These are phyloP conservation scores for Dicyrtoma fusca DNA, from an alignment of 2,888 invertebrate genomes.

Conservation along the genomic window DNA sequence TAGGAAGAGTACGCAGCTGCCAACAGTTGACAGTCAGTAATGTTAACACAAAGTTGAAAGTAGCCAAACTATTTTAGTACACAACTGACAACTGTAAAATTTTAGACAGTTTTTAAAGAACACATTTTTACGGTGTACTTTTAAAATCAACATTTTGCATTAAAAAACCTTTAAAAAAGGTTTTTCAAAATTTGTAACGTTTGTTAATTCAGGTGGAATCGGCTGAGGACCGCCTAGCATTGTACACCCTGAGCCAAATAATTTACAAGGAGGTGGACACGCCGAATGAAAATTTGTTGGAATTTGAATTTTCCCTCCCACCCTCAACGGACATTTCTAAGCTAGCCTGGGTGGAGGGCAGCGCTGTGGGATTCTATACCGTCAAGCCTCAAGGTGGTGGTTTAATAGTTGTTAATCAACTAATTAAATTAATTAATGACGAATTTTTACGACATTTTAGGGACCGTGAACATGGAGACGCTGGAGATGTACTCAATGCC, in stretches of 20 bases:
- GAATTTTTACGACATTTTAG: constrained; percentile 55
- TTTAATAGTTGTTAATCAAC: too few species aligned
- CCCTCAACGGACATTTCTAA: constrained; percentile 57
- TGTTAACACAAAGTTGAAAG: too few species aligned
- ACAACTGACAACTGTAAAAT: too few species aligned
- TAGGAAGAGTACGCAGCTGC: too few species aligned
- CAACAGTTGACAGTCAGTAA: too few species aligned
- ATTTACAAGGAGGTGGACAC: constrained; percentile 58
- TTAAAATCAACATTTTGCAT: too few species aligned
- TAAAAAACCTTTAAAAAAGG: too few species aligned
- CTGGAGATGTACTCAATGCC: constrained; percentile 59
- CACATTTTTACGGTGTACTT: too few species aligned
- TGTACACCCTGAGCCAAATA: constrained; percentile 58
- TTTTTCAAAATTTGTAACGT: too few species aligned
- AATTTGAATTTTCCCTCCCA: constrained; percentile 58
- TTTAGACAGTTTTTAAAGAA: too few species aligned
- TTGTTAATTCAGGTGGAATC: constrained; percentile 53
- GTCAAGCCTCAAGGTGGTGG: constrained; percentile 60
- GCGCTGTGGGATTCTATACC: constrained; percentile 60
- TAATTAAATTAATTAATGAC: too few species aligned
- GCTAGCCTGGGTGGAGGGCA: constrained; percentile 58
- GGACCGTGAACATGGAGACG: constrained; percentile 57
- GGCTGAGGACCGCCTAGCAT: constrained; percentile 56
- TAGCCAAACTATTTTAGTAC: too few species aligned
- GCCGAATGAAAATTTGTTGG: constrained; percentile 56